Conservation (phyloP, 2,113 vertebrate genomes). For the Boulengeromyrus knoepffleri region DNA sequence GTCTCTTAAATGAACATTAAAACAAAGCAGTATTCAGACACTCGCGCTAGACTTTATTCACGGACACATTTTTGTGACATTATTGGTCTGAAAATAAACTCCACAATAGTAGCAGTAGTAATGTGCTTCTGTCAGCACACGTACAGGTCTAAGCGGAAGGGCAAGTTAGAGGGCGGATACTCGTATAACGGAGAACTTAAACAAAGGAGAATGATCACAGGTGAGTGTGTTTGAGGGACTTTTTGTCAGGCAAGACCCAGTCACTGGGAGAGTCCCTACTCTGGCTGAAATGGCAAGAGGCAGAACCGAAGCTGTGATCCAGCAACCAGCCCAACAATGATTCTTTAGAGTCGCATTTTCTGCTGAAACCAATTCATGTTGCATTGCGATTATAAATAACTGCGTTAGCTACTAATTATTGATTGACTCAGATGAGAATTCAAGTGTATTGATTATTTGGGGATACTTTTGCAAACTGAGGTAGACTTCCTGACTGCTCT, state of each 20-base stretch:
- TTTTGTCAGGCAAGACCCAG: background rate
- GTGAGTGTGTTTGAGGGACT: background rate
- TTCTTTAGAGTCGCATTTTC: background rate
- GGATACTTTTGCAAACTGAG: background rate
- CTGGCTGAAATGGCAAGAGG: background rate
- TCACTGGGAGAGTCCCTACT: background rate
- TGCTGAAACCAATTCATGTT: background rate
- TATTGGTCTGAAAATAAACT: background rate
- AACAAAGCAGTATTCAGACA: background rate
- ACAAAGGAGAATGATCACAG: background rate
- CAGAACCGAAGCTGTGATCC: background rate
- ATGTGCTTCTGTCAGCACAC: background rate
- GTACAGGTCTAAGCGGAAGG: background rate
- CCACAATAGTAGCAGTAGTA: background rate
- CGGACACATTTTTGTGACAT: background rate
- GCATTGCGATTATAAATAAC: background rate
- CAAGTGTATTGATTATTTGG: background rate
- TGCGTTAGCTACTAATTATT: background rate
- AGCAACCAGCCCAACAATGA: background rate
- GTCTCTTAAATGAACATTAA: background rate
- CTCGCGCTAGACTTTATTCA: background rate
- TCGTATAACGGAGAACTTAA: background rate
- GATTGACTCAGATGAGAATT: background rate
- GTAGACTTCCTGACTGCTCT: background rate
- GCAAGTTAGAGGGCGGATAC: background rate